Evolutionary conservation across 2,888 invertebrate species (phyloP).

Genomic region (Conus canariensis): DNA sequence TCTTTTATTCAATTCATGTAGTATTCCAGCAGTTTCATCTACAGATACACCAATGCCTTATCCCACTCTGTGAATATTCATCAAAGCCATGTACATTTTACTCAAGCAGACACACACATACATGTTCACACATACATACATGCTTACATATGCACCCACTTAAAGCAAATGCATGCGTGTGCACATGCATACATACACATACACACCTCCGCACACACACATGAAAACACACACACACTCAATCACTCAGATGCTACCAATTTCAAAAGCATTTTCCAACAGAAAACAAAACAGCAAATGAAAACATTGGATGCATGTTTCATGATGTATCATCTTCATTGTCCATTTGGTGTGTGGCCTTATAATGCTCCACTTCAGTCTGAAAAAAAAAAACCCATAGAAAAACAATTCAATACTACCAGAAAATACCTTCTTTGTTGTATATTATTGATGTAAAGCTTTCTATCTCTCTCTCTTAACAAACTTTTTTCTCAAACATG

Average conservation of each 20-base stretch:
- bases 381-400: constrained; percentile 44
- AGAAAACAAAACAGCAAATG: neutral
- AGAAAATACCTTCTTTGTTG: neutral
- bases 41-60: too few relatives aligned
- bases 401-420: neutral
- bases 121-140: neutral
- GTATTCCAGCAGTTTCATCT: too few relatives aligned
- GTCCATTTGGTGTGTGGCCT: constrained; percentile 55
- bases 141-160: neutral
- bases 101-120: neutral
- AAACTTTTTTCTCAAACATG: too few relatives aligned
- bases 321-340: constrained; percentile 43
- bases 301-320: neutral
- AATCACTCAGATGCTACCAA: neutral
- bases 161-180: neutral
- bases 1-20: too few relatives aligned
- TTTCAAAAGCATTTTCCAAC: neutral
- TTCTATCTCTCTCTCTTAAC: too few relatives aligned
- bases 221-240: neutral
- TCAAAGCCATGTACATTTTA: neutral
- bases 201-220: neutral
- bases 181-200: neutral
- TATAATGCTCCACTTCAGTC: constrained; percentile 60
- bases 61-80: neutral
- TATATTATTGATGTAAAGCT: too few relatives aligned